phyloP scores from a whole-genome alignment of 2,113 vertebrate genomes.

The Fukomys damarensis region DNA sequence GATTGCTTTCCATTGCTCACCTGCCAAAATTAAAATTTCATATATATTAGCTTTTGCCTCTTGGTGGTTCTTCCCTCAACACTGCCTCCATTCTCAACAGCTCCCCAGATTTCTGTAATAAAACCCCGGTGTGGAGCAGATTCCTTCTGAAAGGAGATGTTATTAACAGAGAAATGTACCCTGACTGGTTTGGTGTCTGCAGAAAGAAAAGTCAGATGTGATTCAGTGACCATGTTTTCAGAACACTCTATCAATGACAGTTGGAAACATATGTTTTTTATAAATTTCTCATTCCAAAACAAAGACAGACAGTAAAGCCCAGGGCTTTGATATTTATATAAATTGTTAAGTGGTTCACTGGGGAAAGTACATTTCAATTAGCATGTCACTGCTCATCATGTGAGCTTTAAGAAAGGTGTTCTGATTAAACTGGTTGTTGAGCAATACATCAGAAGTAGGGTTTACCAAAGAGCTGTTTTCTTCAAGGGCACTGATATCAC shows the following conservation, averaged over 20 bases:
- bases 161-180: constrained; percentile 81
- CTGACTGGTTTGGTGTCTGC: constrained; percentile 78
- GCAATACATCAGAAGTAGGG: constrained; percentile 64
- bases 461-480: constrained; percentile 70
- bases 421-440: constrained; percentile 73
- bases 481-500: constrained; percentile 67
- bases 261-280: constrained; percentile 93
- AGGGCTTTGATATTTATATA: constrained; percentile 91
- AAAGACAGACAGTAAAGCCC: constrained; percentile 88
- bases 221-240: constrained; percentile 84
- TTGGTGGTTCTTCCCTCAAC: not conserved
- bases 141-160: constrained; percentile 81
- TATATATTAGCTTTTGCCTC: not conserved
- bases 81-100: constrained; percentile 5
- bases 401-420: constrained; percentile 72
- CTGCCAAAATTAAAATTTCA: constrained; percentile 58
- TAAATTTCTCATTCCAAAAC: constrained; percentile 90
- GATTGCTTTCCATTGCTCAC: constrained; percentile 6
- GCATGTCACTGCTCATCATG: constrained; percentile 88
- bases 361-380: constrained; percentile 94
- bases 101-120: constrained; percentile 47
- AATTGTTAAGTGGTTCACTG: constrained; percentile 89
- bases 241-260: constrained; percentile 89
- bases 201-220: constrained; percentile 82
- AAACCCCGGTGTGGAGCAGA: constrained; percentile 39